These are phyloP conservation scores for Hybognathus amarus DNA, from an alignment of 2,797 vertebrate genomes.

Conservation along the genomic window DNA sequence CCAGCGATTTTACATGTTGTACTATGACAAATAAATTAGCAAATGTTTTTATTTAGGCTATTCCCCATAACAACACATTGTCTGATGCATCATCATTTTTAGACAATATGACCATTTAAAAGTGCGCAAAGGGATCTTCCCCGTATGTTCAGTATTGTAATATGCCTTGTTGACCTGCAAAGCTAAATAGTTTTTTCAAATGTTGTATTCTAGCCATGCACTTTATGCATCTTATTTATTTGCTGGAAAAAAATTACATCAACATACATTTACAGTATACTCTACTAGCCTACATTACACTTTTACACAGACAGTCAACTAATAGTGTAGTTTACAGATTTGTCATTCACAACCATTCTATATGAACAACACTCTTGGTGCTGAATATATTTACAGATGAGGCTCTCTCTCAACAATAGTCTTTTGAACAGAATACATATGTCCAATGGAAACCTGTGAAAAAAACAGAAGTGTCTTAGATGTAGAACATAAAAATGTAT, in stretches of 20 bases:
- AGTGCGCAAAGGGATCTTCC: background rate
- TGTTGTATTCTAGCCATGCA: background rate
- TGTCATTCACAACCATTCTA: constrained; percentile 27
- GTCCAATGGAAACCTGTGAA: constrained; percentile 77
- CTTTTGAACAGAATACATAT: constrained; percentile 76
- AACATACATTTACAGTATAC: background rate
- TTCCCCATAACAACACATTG: background rate
- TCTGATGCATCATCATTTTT: background rate
- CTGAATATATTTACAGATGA: constrained; percentile 1
- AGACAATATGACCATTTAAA: background rate
- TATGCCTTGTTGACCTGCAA: background rate
- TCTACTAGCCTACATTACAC: background rate
- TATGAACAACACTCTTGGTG: background rate
- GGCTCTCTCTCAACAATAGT: constrained; percentile 72
- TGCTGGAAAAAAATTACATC: background rate
- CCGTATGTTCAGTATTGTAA: background rate
- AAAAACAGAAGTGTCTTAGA: background rate
- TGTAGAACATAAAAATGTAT: background rate
- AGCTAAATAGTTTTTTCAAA: background rate
- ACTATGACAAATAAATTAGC: background rate
- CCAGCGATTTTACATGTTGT: background rate
- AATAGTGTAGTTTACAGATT: background rate
- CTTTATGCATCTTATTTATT: background rate
- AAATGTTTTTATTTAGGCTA: background rate
- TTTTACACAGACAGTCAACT: background rate